These are phyloP conservation scores for Danio choprae DNA, from an alignment of 2,797 vertebrate species.

Conservation along the genomic window DNA sequence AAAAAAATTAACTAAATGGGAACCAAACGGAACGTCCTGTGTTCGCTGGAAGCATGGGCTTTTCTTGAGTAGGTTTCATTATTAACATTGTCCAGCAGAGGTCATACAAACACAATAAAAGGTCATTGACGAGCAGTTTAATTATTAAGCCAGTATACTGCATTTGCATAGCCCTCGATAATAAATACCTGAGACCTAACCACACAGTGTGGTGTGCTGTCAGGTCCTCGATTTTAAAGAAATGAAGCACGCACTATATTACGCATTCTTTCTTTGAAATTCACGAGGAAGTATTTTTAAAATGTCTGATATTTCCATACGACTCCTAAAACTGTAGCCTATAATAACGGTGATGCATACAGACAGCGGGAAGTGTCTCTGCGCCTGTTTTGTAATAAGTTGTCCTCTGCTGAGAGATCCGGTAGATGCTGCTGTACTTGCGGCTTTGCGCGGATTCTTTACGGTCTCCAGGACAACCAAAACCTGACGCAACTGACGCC, in stretches of 20 bases:
- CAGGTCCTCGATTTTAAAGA: neutral
- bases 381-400: too few species aligned
- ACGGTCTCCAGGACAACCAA: conserved; percentile 75
- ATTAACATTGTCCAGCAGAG: conserved; percentile 40
- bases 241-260: neutral
- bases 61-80: neutral
- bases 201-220: neutral
- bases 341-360: neutral
- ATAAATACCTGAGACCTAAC: neutral
- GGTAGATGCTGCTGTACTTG: conserved; percentile 24
- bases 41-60: too few species aligned
- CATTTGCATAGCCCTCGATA: neutral
- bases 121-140: neutral
- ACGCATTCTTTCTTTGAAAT: neutral
- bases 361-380: neutral
- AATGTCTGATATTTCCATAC: neutral
- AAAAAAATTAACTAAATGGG: too few species aligned
- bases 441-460: conserved; percentile 66
- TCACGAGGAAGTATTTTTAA: neutral
- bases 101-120: conserved; percentile 28
- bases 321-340: neutral
- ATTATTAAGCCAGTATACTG: neutral
- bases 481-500: conserved; percentile 69
- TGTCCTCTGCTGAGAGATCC: conserved; percentile 1
- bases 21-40: too few species aligned